A percentile compares a stretch with the other conserved stretches of the same genome.
Conservation (phyloP, 1,140 invertebrate genomes). For the Macrosteles quadrilineatus region DNA sequence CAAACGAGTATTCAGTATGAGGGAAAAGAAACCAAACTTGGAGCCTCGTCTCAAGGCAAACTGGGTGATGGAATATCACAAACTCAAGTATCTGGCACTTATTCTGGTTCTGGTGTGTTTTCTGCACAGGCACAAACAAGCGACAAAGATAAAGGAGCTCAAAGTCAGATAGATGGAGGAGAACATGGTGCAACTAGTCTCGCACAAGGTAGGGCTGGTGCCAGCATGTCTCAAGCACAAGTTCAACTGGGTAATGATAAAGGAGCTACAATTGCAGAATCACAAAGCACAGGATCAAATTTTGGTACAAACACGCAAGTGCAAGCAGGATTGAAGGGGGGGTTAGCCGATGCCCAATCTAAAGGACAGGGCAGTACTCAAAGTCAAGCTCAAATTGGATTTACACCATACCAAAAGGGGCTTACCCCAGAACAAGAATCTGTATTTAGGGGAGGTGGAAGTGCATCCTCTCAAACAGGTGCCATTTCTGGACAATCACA, state of each 20-base stretch:
- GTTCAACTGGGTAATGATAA: conserved; percentile 70
- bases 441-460: conserved; percentile 71
- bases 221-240: conserved; percentile 74
- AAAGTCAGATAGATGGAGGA: conserved; percentile 70
- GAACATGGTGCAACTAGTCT: conserved; percentile 71
- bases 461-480: conserved; percentile 73
- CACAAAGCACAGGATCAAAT: conserved; percentile 69
- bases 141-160: conserved; percentile 70
- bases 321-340: conserved; percentile 73
- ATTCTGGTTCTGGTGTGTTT: conserved; percentile 72
- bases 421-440: conserved; percentile 49
- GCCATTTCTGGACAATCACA: conserved; percentile 72
- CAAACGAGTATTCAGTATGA: conserved; percentile 67
- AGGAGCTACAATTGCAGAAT: conserved; percentile 68
- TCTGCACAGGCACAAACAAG: conserved; percentile 78
- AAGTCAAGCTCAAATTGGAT: conserved; percentile 83
- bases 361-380: conserved; percentile 79
- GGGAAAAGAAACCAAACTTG: conserved; percentile 69
- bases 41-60: conserved; percentile 71
- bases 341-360: conserved; percentile 80
- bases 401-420: conserved; percentile 67
- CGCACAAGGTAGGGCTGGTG: conserved; percentile 70
- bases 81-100: conserved; percentile 76
- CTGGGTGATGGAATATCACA: conserved; percentile 70
- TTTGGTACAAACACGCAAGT: conserved; percentile 76